Conservation (phyloP, 1,140 invertebrate species). For the Neodiprion fabricii region DNA sequence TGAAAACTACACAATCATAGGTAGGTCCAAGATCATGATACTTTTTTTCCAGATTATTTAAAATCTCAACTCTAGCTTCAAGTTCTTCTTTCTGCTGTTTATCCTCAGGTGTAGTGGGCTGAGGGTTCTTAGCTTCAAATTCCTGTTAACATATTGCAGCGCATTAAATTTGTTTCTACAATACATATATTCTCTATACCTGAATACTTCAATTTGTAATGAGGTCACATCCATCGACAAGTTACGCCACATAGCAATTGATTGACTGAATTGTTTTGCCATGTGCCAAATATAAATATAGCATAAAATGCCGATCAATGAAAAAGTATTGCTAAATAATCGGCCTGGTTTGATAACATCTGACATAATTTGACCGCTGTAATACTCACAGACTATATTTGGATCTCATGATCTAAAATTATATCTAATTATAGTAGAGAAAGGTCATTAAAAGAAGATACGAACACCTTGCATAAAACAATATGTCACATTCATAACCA, state of each 20-base stretch:
- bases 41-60: conserved; percentile 88
- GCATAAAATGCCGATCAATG: conserved; percentile 33
- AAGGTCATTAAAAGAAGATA: neutral
- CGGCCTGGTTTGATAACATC: conserved; percentile 50
- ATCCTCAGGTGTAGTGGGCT: conserved; percentile 69
- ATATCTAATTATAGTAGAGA: conserved; percentile 27
- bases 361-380: conserved; percentile 39
- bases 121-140: conserved; percentile 70
- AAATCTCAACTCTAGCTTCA: conserved; percentile 83
- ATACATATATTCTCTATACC: too few relatives aligned
- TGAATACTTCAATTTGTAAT: neutral
- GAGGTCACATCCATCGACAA: conserved; percentile 31
- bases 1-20: conserved; percentile 93
- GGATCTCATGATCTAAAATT: conserved; percentile 42
- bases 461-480: neutral
- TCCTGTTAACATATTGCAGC: conserved; percentile 47
- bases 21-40: conserved; percentile 85
- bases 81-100: conserved; percentile 90
- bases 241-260: conserved; percentile 30
- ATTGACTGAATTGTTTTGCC: conserved; percentile 49
- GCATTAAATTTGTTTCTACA: conserved; percentile 31
- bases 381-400: conserved; percentile 43
- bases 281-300: conserved; percentile 60
- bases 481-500: too few relatives aligned
- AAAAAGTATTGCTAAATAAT: conserved; percentile 47